Evolutionary conservation across 1,140 invertebrate genomes (phyloP).

Genomic region (Drosophila punjabiensis): DNA sequence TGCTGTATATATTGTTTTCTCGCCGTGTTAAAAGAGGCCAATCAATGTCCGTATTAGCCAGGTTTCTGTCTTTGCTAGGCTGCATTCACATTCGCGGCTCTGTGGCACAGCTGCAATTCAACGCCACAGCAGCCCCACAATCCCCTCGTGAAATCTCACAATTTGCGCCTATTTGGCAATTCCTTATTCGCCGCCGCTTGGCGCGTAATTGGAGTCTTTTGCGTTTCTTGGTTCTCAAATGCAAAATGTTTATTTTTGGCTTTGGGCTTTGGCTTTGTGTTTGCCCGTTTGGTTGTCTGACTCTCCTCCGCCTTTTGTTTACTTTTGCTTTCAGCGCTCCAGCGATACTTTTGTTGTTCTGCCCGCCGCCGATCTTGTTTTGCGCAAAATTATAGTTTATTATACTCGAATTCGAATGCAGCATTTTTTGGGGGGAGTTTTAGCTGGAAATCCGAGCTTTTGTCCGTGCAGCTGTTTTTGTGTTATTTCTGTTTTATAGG

Average conservation of each 20-base stretch:
- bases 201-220: slow-evolving; percentile 70
- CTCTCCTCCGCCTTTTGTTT: slow-evolving; percentile 42
- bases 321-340: slow-evolving; percentile 63
- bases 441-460: slow-evolving; percentile 66
- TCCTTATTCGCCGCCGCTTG: slow-evolving; percentile 30
- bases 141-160: slow-evolving; percentile 1
- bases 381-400: slow-evolving; percentile 70
- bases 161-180: slow-evolving; percentile 65
- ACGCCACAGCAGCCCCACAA: slow-evolving; percentile 20
- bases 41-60: not conserved
- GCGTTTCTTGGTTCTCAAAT: slow-evolving; percentile 40
- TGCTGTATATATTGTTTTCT: not conserved
- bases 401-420: slow-evolving; percentile 25
- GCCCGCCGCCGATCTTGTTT: slow-evolving; percentile 22
- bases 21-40: not conserved
- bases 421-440: slow-evolving; percentile 30
- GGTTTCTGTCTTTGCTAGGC: slow-evolving; percentile 6
- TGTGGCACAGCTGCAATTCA: slow-evolving; percentile 40
- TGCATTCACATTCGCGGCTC: slow-evolving; percentile 6
- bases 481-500: slow-evolving; percentile 31
- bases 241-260: slow-evolving; percentile 76
- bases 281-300: slow-evolving; percentile 42
- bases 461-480: slow-evolving; percentile 52
- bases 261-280: slow-evolving; percentile 46
- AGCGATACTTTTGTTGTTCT: slow-evolving; percentile 28